Base-by-base conservation (phyloP, 2,888 invertebrate species). In the Octonoba sinensis region DNA sequence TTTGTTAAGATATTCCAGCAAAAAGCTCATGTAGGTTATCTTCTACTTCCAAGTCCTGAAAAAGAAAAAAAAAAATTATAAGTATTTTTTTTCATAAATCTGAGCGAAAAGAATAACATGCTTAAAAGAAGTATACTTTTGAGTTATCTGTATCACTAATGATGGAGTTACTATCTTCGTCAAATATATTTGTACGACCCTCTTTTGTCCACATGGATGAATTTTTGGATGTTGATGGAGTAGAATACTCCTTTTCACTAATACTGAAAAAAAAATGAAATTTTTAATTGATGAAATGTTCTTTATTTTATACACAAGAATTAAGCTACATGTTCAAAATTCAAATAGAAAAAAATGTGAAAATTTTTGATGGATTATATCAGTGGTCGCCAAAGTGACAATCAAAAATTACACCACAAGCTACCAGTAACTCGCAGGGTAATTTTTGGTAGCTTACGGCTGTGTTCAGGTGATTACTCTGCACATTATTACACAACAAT, bases 161-260 rank as follows among this genome's bases (percentile, higher is more conserved):
- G 11, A 24, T 46, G 11, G 46, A 54, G 51, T 46, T 18, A 11
- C 46, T 46, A 13, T 67, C 60, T n/a, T 27, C 59, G 22, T 36
- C 67, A 15, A 18, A 44, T 16, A 51, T 11, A 54, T 51, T 76
- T 46, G 60, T 62, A 1, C 69, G 60, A 0, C 76, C 76, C 62
- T 76, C 76, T 54, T 70, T 65, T 22, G 76, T 76, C 76, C 76
- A 76, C 18, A 76, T 36, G 18, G 18, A 54, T 70, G 51, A 62
- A 27, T 20, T 36, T 62, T 24, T 56, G 8, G 62, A 13, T 24
- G 59, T 36, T 1, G 46, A 22, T 46, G 51, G 49, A 18, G 20
- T 15, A 44, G 54, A 51, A n/a, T 62, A 8, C n/a, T 76, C 69
- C 36, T 62, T 69, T 18, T 67, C 67, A 51, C 18, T n/a, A 20